These are phyloP conservation scores for Cydia splendana DNA, from an alignment of 1,140 invertebrate genomes.

Conservation along the genomic window DNA sequence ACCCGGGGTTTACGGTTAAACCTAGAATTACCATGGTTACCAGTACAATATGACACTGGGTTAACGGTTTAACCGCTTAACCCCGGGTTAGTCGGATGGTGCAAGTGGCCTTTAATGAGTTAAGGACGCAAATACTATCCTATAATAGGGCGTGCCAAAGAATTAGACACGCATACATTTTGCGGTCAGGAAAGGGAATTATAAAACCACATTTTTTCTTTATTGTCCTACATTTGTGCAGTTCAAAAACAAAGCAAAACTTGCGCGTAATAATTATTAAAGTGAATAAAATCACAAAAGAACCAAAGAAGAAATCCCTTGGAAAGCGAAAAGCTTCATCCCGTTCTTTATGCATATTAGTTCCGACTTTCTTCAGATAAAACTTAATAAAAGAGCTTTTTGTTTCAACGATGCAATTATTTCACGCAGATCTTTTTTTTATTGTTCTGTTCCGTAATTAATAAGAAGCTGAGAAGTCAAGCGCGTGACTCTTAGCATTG, in stretches of 20 bases:
- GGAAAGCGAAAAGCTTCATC: not conserved
- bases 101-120: no score
- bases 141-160: no score
- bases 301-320: not conserved
- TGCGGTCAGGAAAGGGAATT: no score
- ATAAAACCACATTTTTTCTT: not conserved
- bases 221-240: not conserved
- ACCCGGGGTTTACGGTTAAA: no score
- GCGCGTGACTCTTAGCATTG: not conserved
- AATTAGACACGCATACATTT: no score
- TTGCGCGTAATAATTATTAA: not conserved
- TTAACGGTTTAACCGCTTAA: no score
- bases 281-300: constrained; percentile 5
- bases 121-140: no score
- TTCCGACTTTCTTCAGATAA: constrained; percentile 12
- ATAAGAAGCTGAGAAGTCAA: not conserved
- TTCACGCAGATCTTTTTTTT: constrained; percentile 29
- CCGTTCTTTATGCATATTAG: constrained; percentile 30
- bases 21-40: no score
- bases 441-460: not conserved
- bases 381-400: constrained; percentile 16
- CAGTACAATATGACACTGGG: no score
- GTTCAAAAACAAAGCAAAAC: not conserved
- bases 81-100: no score
- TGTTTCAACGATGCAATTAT: constrained; percentile 5